Evolutionary conservation across 2,113 vertebrate genomes (phyloP).

Genomic region (Otocyon megalotis): DNA sequence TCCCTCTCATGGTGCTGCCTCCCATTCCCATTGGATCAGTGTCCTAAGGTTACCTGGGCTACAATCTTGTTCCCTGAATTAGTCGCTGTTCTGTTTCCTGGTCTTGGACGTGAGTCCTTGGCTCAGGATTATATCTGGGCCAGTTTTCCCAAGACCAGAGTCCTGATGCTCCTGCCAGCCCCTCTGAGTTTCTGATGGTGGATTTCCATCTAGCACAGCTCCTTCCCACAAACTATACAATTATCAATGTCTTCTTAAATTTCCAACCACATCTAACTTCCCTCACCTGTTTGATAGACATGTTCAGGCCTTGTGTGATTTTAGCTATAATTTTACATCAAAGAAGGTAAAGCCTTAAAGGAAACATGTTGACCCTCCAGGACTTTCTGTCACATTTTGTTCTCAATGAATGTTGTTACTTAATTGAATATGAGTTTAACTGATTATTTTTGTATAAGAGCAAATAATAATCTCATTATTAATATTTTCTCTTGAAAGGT

Average conservation of each 20-base stretch:
- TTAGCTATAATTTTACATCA: background rate
- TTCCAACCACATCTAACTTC: background rate
- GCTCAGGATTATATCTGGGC: background rate
- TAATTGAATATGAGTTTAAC: background rate
- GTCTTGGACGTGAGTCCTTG: background rate
- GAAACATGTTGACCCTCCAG: background rate
- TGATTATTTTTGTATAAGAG: background rate
- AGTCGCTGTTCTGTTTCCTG: no score
- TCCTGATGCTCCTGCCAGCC: background rate
- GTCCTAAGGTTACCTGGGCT: no score
- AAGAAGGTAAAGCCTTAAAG: background rate
- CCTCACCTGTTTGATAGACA: no score
- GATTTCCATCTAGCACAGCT: background rate
- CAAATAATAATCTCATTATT: background rate
- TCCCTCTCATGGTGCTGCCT: accelerated
- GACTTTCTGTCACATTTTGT: background rate
- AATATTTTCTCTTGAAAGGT: background rate
- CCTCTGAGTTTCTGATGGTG: background rate
- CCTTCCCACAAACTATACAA: no score
- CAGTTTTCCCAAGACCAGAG: accelerated
- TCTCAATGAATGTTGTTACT: background rate
- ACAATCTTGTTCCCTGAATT: background rate
- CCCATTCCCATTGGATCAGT: background rate
- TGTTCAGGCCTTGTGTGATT: background rate
- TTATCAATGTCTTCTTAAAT: background rate